Evolutionary conservation across 2,113 vertebrate species (phyloP), one percentile per base, ranked within the genome.

Genomic region (Dromaius novaehollandiae): DNA sequence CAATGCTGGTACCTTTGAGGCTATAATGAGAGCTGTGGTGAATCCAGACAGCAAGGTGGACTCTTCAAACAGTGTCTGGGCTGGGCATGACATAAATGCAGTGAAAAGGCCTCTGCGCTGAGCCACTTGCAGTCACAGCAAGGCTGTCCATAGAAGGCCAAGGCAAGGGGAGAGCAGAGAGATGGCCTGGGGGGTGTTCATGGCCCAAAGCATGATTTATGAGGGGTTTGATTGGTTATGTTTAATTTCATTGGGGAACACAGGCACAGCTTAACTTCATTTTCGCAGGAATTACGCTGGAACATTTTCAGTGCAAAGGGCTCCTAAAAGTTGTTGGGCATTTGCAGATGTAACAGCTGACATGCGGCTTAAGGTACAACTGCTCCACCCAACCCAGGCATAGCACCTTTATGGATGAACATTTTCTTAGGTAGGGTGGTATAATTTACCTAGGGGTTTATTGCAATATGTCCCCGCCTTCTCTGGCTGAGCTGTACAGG

Each of bases 371-470:
- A 77, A 82, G 87, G 75, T 80, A n/a, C 58, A 74, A 19, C 66
- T 80, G 71, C 86, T 82, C 75, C 96, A 88, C 68, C 82, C 28
- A 3, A 86, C 78, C 58, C 50, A 73, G 80, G 60, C 61, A 40
- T 8, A 91, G 66, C 60, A 89, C 66, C 90, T 86, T 66, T 48
- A 46, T 55, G 46, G 71, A 74, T 48, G 78, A 73, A 65, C 60
- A 65, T 42, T 70, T 89, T 95, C 82, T 92, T 74, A 66, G 44
- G 74, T 88, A 55, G 12, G 55, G 51, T 95, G 64, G n/a, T 65
- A 56, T 83, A 85, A 76, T 92, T 95, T 91, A 76, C 84, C 22
- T 11, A 82, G 40, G 58, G 58, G 26, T 93, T 93, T 96, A 94
- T 93, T 94, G 82, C 75, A 64, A 38, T 8, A 46, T 56, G 26